Percentiles rank a stretch among this genome's conserved stretches.
Evolutionary conservation across 2,113 vertebrate genomes (phyloP).

Genomic region (Notarius lentiginosus): DNA sequence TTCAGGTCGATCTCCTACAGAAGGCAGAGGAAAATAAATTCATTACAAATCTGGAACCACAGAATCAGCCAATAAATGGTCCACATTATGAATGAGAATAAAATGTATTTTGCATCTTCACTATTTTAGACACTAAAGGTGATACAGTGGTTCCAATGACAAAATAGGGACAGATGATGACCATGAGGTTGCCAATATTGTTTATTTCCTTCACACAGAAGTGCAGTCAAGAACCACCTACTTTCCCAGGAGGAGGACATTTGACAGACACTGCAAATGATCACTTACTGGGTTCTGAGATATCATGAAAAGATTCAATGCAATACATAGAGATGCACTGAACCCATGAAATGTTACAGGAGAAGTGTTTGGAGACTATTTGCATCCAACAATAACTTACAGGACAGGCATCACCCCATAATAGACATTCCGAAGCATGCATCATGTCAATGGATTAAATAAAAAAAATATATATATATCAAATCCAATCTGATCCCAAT

Average conservation of each 20-base stretch:
- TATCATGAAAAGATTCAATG: too few species aligned
- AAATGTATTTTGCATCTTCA: background rate
- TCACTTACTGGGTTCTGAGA: background rate
- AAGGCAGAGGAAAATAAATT: background rate
- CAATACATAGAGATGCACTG: background rate
- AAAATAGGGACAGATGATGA: background rate
- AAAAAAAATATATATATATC: background rate
- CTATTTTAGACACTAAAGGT: too few species aligned
- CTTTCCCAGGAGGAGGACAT: too few species aligned
- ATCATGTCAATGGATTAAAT: background rate
- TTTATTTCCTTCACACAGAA: background rate
- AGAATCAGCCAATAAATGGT: background rate
- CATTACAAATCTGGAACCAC: background rate
- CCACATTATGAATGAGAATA: background rate
- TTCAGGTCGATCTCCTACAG: constrained; percentile 93
- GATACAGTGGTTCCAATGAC: background rate
- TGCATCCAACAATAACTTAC: background rate
- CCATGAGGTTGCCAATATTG: background rate
- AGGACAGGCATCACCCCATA: background rate
- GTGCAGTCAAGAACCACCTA: too few species aligned
- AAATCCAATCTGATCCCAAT: background rate
- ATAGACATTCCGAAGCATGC: background rate
- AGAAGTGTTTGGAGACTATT: background rate
- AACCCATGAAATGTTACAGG: background rate
- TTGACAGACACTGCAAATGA: background rate